Evolutionary conservation across 2,113 vertebrate genomes (phyloP).

Genomic region (Sigmodon hispidus): DNA sequence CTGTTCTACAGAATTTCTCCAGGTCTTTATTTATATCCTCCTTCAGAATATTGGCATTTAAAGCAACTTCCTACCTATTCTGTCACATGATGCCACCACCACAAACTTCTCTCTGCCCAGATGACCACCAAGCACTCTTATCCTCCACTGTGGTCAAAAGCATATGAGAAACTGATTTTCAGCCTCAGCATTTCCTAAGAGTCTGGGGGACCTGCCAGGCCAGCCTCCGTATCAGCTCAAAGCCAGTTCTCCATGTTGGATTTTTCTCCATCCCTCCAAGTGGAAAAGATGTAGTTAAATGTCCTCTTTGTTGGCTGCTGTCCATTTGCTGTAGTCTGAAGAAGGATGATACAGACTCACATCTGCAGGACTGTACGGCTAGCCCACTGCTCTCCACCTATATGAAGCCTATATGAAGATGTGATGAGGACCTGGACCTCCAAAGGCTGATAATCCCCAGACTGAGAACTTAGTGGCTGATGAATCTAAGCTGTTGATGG

Average conservation of each 20-base stretch:
- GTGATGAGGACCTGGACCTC: background rate
- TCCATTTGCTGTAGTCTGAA: background rate
- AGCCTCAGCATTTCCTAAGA: background rate
- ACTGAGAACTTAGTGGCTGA: background rate
- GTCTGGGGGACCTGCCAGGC: background rate
- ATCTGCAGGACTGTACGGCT: accelerated
- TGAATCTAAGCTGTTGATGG: background rate
- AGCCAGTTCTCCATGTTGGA: background rate
- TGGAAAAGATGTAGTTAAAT: background rate
- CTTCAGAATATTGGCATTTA: background rate
- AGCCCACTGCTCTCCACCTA: accelerated
- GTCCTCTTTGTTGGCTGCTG: background rate
- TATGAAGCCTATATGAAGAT: background rate
- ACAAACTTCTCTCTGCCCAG: background rate
- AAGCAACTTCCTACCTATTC: background rate
- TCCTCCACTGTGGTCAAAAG: background rate
- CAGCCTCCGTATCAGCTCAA: background rate
- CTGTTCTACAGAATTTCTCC: background rate
- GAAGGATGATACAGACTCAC: background rate
- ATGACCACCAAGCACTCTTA: background rate
- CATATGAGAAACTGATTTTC: background rate
- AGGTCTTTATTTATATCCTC: background rate
- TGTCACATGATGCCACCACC: background rate
- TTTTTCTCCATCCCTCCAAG: background rate
- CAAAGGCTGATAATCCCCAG: background rate